phyloP scores from a whole-genome alignment of 2,113 vertebrate genomes.

The Podilymbus podiceps region DNA sequence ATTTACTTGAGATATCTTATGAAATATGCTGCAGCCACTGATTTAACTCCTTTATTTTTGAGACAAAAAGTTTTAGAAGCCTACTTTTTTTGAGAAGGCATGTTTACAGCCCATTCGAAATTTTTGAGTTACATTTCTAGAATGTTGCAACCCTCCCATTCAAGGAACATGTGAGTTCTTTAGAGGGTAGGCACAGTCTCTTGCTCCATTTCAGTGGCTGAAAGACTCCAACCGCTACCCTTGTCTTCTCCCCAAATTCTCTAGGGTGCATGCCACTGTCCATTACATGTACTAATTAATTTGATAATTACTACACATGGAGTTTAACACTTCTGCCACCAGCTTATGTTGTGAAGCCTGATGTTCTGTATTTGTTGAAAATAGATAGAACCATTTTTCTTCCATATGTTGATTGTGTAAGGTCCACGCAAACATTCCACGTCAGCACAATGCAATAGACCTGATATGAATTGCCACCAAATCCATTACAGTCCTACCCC shows the following conservation, averaged over 20 bases:
- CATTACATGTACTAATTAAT: neutral
- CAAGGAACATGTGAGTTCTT: neutral
- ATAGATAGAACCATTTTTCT: neutral
- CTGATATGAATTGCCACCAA: neutral
- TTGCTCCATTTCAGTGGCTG: neutral
- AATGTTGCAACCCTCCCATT: neutral
- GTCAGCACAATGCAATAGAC: neutral
- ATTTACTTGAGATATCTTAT: neutral
- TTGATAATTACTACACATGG: neutral
- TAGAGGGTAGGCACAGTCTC: neutral
- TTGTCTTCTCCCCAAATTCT: neutral
- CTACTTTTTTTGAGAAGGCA: neutral
- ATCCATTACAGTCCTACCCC: neutral
- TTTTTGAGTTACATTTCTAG: neutral
- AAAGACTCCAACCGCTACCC: neutral
- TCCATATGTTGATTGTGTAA: neutral
- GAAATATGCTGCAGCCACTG: neutral
- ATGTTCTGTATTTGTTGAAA: neutral
- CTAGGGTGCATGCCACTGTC: neutral
- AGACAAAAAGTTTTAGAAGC: neutral
- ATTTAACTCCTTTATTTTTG: neutral
- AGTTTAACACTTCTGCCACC: neutral
- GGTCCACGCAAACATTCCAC: neutral
- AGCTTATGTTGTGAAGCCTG: neutral
- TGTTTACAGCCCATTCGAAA: neutral